Conservation (phyloP, 2,797 vertebrate genomes). For the Squalus acanthias region DNA sequence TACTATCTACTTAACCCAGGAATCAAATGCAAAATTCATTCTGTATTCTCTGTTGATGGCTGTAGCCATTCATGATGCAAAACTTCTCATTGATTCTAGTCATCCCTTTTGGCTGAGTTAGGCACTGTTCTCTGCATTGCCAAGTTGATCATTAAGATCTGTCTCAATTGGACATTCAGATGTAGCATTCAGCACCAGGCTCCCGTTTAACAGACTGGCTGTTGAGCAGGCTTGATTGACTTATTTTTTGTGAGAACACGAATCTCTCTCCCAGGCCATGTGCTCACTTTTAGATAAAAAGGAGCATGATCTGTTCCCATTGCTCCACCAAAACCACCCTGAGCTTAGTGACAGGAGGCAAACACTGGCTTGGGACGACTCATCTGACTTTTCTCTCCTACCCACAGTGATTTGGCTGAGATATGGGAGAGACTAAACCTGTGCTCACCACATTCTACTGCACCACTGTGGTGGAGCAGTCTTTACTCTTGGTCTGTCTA, state of each 20-base stretch:
- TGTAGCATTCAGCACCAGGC: neutral
- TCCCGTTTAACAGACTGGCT: neutral
- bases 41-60: neutral
- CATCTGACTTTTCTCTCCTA: neutral
- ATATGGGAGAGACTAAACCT: neutral
- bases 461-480: neutral
- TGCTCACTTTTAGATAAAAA: neutral
- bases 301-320: neutral
- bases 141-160: neutral
- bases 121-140: neutral
- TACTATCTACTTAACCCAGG: neutral
- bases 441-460: neutral
- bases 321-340: neutral
- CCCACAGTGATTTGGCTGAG: neutral
- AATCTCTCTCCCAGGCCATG: neutral
- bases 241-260: neutral
- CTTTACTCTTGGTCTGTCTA: neutral
- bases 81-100: neutral
- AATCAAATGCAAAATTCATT: neutral
- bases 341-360: neutral
- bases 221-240: neutral
- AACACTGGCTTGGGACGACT: neutral
- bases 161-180: neutral
- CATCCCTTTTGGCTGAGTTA: neutral
- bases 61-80: neutral